These are phyloP conservation scores for chimpanzee (Pan troglodytes) DNA, from an alignment of 2,113 vertebrate species.

Conservation along the genomic window DNA sequence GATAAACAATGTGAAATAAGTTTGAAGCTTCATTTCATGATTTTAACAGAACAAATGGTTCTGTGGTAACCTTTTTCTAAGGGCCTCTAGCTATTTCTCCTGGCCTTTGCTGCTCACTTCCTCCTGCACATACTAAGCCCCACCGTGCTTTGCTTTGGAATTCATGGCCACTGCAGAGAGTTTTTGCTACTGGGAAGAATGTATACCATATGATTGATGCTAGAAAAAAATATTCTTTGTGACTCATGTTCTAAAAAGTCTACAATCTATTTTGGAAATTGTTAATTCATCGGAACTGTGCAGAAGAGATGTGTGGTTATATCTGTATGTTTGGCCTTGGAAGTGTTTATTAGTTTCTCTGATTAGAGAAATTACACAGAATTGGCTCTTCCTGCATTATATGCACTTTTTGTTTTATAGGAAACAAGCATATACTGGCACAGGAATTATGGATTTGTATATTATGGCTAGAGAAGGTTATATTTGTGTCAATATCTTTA, in stretches of 20 bases:
- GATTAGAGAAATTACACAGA: background rate
- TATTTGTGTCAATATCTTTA: background rate
- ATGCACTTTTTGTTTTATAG: background rate
- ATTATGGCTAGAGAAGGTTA: background rate
- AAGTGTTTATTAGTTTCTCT: background rate
- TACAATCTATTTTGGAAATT: background rate
- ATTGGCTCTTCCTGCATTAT: background rate
- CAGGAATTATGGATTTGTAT: background rate
- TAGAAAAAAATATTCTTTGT: background rate
- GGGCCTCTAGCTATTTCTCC: background rate
- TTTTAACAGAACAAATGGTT: background rate
- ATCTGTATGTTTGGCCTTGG: background rate
- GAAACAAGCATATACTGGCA: background rate
- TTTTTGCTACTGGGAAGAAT: background rate
- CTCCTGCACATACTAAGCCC: background rate
- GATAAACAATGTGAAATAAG: background rate
- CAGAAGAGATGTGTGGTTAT: background rate
- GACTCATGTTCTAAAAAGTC: background rate
- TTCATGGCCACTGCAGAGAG: background rate
- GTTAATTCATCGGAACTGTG: background rate
- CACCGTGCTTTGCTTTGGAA: background rate
- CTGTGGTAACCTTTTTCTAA: background rate
- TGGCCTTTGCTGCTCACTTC: background rate
- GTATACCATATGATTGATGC: background rate
- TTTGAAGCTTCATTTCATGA: background rate